Evolutionary conservation across 2,888 invertebrate genomes (phyloP), one percentile per base, ranked within the genome.

Genomic region (Zootermopsis nevadensis): DNA sequence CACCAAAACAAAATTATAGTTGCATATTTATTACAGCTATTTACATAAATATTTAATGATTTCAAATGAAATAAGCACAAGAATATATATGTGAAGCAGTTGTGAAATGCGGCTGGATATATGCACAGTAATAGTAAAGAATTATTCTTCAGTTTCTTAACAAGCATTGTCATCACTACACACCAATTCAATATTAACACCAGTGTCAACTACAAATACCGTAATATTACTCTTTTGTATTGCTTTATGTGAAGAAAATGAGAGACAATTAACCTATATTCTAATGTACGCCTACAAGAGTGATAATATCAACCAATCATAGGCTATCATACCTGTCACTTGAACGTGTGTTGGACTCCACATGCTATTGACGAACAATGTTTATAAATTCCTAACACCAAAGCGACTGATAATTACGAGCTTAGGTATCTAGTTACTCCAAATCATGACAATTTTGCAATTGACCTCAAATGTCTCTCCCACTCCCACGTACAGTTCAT

Each of bases 241-340:
- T 27, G 8, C 66, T 12, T 38, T 27, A 66, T 12, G 8, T n/a
- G 2, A 66, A 27, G 10, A n/a, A 7, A 6, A 30, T 19, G 27
- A 60, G 27, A 10, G 7, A 8, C 60, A 60, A 19, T 19, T 8
- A 1, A 60, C 38, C 7, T 22, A 24, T 19, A 22, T 60, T 60
- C 27, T 19, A 27, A n/a, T n/a, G 27, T 2, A 27, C 24, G 24
- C 22, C 22, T 60, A 24, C 8, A 19, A 66, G 27, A 8, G 10
- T 66, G n/a, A 66, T 8, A n/a, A n/a, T n/a, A n/a, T n/a, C n/a
- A n/a, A n/a, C n/a, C n/a, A n/a, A n/a, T n/a, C n/a, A n/a, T n/a
- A n/a, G n/a, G n/a, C n/a, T n/a, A n/a, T 66, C 66, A 66, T 66
- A 66, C 66, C 66, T 66, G 66, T 66, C 66, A 66, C 66, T 30